phyloP scores from a whole-genome alignment of 2,797 vertebrate genomes.

The Malacoraja senta region DNA sequence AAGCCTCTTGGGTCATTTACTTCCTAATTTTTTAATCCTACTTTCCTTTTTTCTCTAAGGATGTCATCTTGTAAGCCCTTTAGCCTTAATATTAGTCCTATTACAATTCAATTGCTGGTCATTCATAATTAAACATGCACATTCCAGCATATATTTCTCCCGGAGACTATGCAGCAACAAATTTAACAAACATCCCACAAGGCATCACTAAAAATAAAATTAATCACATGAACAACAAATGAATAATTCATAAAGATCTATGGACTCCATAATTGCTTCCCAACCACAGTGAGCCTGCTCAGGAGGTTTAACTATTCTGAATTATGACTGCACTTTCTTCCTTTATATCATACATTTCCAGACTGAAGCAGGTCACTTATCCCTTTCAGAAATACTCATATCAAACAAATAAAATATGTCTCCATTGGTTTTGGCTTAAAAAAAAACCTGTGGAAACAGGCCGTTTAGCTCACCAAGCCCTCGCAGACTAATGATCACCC shows the following conservation, averaged over 20 bases:
- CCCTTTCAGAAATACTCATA: not conserved
- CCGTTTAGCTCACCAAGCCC: too few species aligned
- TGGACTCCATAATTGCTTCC: not conserved
- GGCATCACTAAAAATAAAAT: not conserved
- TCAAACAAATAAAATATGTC: not conserved
- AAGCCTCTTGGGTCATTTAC: not conserved
- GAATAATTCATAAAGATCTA: not conserved
- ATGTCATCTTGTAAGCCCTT: not conserved
- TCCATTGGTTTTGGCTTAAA: too few species aligned
- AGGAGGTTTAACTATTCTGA: not conserved
- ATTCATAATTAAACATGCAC: not conserved
- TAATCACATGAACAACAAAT: not conserved
- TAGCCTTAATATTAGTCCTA: not conserved
- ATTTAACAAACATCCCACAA: not conserved
- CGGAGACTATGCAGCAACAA: not conserved
- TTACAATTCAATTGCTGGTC: not conserved
- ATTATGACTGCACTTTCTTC: not conserved
- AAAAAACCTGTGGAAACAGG: too few species aligned
- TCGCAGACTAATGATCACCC: too few species aligned
- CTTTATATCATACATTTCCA: not conserved
- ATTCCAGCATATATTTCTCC: not conserved
- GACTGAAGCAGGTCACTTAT: not conserved
- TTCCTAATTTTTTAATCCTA: not conserved
- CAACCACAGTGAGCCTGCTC: not conserved
- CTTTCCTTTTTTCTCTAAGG: not conserved